Conservation (phyloP, 2,888 invertebrate genomes). For the Eucera pruinosa region DNA sequence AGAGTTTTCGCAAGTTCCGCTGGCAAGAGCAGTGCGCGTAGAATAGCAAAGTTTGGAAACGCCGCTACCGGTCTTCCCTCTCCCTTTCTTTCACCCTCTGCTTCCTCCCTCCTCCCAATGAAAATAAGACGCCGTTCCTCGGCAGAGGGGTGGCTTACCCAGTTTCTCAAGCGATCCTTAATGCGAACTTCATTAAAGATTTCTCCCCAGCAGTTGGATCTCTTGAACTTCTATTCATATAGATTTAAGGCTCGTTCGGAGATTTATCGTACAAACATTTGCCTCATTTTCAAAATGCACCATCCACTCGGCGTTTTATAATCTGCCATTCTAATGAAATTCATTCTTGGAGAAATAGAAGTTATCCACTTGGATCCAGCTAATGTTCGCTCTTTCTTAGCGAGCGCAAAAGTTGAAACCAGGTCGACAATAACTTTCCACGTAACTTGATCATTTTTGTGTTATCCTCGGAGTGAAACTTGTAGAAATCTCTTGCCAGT, state of each 20-base stretch:
- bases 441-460: conserved; percentile 38
- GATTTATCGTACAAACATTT: conserved; percentile 55
- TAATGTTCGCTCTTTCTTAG: neutral
- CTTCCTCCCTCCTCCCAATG: neutral
- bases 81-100: neutral
- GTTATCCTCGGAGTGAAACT: neutral
- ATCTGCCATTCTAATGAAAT: conserved; percentile 29
- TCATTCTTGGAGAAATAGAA: neutral
- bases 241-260: conserved; percentile 44
- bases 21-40: conserved; percentile 39
- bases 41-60: conserved; percentile 56
- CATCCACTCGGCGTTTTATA: conserved; percentile 10
- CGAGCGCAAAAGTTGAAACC: neutral
- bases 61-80: conserved; percentile 3
- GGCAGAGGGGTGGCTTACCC: conserved; percentile 50
- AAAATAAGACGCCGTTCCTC: conserved; percentile 38
- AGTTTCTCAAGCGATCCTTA: conserved; percentile 53
- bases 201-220: conserved; percentile 39
- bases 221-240: conserved; percentile 49
- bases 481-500: neutral
- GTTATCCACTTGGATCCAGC: conserved; percentile 8
- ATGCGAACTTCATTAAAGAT: conserved; percentile 65
- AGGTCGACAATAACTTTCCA: conserved; percentile 23
- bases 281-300: conserved; percentile 38
- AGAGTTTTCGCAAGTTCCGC: conserved; percentile 56